Conservation (phyloP, 2,797 vertebrate genomes). For the Meda fulgida region DNA sequence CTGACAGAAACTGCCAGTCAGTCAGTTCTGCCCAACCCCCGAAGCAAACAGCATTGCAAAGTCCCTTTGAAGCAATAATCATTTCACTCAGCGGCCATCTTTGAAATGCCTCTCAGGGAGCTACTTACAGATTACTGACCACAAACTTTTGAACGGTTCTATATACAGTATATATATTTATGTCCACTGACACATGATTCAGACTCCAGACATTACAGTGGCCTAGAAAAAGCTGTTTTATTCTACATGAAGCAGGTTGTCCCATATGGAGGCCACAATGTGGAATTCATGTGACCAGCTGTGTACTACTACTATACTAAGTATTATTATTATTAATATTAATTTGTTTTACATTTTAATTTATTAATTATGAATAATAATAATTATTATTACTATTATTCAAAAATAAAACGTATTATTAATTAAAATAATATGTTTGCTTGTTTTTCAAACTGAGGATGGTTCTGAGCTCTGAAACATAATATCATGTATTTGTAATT, state of each 20-base stretch:
- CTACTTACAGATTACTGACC: neutral
- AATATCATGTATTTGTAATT: neutral
- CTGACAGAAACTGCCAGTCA: neutral
- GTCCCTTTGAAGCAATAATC: neutral
- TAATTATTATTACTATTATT: neutral
- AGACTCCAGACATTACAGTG: neutral
- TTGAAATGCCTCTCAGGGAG: neutral
- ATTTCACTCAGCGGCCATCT: neutral
- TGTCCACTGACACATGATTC: no score
- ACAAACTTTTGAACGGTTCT: no score
- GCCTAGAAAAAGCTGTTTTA: neutral
- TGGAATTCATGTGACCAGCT: neutral
- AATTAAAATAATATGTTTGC: no score
- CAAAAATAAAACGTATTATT: neutral
- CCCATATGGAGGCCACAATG: neutral
- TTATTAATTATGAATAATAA: neutral
- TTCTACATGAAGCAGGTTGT: neutral
- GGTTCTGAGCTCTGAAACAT: no score
- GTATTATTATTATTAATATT: neutral
- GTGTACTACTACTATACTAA: neutral
- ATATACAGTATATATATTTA: no score
- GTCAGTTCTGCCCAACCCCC: no score
- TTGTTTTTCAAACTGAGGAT: no score
- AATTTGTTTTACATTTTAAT: neutral
- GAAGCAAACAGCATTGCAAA: neutral